Evolutionary conservation across 2,888 invertebrate genomes (phyloP).

Genomic region (Linyphia triangularis): DNA sequence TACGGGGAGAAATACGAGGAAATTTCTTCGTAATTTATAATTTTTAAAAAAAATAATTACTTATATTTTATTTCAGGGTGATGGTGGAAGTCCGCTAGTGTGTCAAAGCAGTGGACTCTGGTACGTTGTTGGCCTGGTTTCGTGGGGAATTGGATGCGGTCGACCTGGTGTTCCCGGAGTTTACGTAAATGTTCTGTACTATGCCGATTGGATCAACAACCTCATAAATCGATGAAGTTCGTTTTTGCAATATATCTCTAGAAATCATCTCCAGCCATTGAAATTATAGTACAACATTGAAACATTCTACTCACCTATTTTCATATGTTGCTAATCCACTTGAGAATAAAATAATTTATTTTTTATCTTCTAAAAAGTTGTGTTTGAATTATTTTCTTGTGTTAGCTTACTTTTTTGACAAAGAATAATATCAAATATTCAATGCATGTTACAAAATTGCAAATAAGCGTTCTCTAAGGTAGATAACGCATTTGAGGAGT

Average conservation of each 20-base stretch:
- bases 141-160: conserved; percentile 96
- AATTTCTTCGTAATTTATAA: neutral
- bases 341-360: too few relatives aligned
- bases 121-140: conserved; percentile 93
- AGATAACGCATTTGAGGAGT: too few relatives aligned
- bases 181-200: conserved; percentile 87
- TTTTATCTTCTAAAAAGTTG: too few relatives aligned
- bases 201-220: conserved; percentile 89
- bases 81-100: conserved; percentile 94
- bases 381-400: too few relatives aligned
- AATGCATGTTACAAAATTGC: too few relatives aligned
- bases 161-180: conserved; percentile 86
- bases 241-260: neutral
- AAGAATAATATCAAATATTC: too few relatives aligned
- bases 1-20: too few relatives aligned
- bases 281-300: too few relatives aligned
- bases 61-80: conserved; percentile 82
- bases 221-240: conserved; percentile 57
- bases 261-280: neutral
- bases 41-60: neutral
- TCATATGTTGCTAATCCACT: too few relatives aligned
- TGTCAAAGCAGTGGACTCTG: conserved; percentile 91
- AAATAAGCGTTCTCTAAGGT: too few relatives aligned
- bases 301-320: too few relatives aligned
- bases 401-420: too few relatives aligned